Percentiles rank a stretch among this genome's conserved stretches.
Evolutionary conservation across 2,113 vertebrate genomes (phyloP).

Genomic region (Bombycilla garrulus): DNA sequence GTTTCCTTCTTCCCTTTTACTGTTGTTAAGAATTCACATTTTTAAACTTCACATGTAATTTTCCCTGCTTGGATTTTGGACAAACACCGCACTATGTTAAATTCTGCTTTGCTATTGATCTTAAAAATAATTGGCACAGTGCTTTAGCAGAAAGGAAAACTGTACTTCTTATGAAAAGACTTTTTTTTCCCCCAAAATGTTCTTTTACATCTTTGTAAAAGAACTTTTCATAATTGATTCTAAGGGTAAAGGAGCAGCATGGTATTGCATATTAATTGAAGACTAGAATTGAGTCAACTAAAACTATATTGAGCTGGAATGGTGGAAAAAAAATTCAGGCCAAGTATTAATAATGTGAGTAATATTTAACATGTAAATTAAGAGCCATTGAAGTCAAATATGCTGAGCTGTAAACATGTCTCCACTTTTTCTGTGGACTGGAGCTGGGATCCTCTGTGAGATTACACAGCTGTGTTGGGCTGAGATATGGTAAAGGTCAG

Average conservation of each 20-base stretch:
- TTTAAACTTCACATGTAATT: background rate
- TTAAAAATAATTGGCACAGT: background rate
- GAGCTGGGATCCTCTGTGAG: background rate
- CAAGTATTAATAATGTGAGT: background rate
- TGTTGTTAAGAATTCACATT: background rate
- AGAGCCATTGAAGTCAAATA: background rate
- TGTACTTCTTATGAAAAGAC: background rate
- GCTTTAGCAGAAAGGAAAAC: background rate
- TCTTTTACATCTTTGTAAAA: background rate
- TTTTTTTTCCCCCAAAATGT: background rate
- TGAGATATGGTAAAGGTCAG: background rate
- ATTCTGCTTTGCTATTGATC: background rate
- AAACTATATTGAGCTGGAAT: background rate
- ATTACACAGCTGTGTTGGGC: background rate
- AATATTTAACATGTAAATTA: background rate
- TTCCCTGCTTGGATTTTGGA: background rate
- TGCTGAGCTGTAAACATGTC: accelerated
- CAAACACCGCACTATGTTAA: background rate
- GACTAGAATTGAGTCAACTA: background rate
- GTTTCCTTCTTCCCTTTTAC: background rate
- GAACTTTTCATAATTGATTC: background rate
- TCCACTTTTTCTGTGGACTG: background rate
- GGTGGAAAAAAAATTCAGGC: background rate
- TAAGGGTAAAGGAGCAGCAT: background rate
- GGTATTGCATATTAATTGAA: background rate